Evolutionary conservation across 1,140 invertebrate genomes (phyloP).

Genomic region (Solenopsis invicta): DNA sequence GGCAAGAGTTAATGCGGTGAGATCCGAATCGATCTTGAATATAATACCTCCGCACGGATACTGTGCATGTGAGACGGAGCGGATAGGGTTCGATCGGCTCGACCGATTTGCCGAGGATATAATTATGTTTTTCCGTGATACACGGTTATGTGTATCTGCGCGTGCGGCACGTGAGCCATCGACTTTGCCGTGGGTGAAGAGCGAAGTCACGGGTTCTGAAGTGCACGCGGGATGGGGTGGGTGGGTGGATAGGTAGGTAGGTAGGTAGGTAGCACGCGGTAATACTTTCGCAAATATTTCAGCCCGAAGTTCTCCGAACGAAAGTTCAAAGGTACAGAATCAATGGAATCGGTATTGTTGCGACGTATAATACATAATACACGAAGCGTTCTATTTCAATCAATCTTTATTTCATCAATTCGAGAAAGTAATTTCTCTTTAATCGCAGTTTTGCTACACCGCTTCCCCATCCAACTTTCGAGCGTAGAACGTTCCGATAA

Average conservation of each 20-base stretch:
- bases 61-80: conserved; percentile 50
- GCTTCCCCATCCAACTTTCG: not conserved
- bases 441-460: not conserved
- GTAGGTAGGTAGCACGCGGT: not conserved
- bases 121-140: conserved; percentile 61
- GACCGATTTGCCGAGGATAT: conserved; percentile 47
- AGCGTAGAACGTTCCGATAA: not conserved
- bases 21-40: conserved; percentile 64
- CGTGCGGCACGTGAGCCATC: conserved; percentile 54
- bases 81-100: conserved; percentile 56
- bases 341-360: conserved; percentile 11
- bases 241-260: too few species aligned
- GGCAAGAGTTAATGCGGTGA: conserved; percentile 34
- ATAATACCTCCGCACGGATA: conserved; percentile 49
- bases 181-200: conserved; percentile 37
- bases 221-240: too few species aligned
- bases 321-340: conserved; percentile 24
- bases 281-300: conserved; percentile 10
- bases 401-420: conserved; percentile 2
- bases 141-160: conserved; percentile 35
- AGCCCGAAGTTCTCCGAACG: not conserved
- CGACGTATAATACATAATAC: not conserved
- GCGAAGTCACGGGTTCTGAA: conserved; percentile 31
- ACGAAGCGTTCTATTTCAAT: not conserved
- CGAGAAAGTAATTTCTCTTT: not conserved